phyloP scores from a whole-genome alignment of 2,888 invertebrate genomes.

The Rhaphigaster nebulosa region DNA sequence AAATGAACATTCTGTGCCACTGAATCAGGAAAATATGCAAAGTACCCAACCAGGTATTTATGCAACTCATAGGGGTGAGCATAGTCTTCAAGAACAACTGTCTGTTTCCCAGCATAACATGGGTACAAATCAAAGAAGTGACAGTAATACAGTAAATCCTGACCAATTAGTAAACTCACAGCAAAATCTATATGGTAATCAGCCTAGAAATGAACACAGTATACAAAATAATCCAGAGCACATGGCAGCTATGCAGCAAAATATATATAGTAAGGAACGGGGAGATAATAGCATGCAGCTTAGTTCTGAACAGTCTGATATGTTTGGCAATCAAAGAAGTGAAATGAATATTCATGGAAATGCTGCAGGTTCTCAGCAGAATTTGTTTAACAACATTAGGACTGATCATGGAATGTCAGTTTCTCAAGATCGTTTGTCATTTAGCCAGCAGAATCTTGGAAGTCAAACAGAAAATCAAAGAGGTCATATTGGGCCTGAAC shows the following conservation, averaged over 20 bases:
- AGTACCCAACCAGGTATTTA: conserved; percentile 52
- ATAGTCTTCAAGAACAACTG: not conserved
- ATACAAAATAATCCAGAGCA: not conserved
- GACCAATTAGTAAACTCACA: not conserved
- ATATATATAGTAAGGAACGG: conserved; percentile 16
- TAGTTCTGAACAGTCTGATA: conserved; percentile 34
- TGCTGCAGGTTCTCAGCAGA: conserved; percentile 37
- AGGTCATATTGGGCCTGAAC: not conserved
- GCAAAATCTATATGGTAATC: not conserved
- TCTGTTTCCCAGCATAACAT: conserved; percentile 6
- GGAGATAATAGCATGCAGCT: not conserved
- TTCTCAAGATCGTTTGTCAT: conserved; percentile 44
- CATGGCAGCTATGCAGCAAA: conserved; percentile 12
- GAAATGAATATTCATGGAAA: conserved; percentile 12
- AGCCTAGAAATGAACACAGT: conserved; percentile 17
- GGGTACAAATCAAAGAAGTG: not conserved
- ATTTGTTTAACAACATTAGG: conserved; percentile 49
- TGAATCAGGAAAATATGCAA: conserved; percentile 30
- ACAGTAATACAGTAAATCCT: not conserved
- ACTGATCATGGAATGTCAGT: conserved; percentile 46
- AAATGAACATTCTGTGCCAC: conserved; percentile 28
- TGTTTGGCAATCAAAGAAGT: conserved; percentile 56
- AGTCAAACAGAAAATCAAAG: conserved; percentile 52
- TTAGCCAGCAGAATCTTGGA: not conserved
- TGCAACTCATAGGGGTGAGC: not conserved